Evolutionary conservation across 2,113 vertebrate genomes (phyloP), one percentile per base, ranked within the genome.

Genomic region (Capreolus pygargus): DNA sequence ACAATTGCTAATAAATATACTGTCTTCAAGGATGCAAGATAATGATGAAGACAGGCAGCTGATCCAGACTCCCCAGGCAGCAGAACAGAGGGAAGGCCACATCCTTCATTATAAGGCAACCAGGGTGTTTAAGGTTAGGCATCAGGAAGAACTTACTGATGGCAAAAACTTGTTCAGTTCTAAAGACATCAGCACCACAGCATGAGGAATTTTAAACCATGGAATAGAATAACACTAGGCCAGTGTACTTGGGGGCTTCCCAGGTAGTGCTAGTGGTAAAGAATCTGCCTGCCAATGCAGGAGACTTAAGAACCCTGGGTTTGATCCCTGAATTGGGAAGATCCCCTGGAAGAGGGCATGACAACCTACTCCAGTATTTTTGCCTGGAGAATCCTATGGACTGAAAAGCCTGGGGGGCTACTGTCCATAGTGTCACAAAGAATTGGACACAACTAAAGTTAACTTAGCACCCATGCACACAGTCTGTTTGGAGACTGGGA

Each of bases 71-170:
- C 70, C 33, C 57, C 6, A 23, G 61, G 61, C 13, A 81, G n/a
- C 25, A 19, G 23, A 87, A 70, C 0, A 36, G 21, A 39, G 43
- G 9, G 19, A 86, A 82, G 60, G 55, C 55, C 70, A 83, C 14
- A 7, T 25, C 50, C n/a, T 97, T 96, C 54, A 82, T 95, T 91
- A 85, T 97, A 57, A 79, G 86, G 54, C 57, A 89, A 27, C 19
- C 11, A 39, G 52, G 14, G 33, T 39, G n/a, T 57, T 89, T 2
- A 4, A 70, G 58, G 33, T 47, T 36, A 67, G 39, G 45, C 36
- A 50, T 57, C 50, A 60, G 60, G 70, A 94, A 86, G 45, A 70
- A 89, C 43, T 85, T 16, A 58, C n/a, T 33, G 39, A 61, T 67
- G 52, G 64, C 28, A 79, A 79, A 83, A 36, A 11, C 28, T 84